Base-by-base conservation (phyloP, 2,888 invertebrate species). In the Scotopteryx bipunctaria region DNA sequence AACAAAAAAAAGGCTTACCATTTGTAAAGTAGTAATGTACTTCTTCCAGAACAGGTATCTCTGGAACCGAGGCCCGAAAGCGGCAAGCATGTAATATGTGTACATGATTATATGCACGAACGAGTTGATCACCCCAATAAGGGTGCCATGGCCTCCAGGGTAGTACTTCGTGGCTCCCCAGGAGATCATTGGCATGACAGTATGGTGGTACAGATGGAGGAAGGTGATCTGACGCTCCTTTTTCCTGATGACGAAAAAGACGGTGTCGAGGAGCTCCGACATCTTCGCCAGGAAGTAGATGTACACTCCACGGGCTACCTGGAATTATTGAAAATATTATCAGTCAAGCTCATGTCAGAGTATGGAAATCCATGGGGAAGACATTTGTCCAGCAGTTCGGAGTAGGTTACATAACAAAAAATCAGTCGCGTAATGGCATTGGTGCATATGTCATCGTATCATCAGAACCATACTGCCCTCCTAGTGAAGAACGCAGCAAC, bases 81-180 rank as follows among this genome's bases (percentile, higher is more conserved):
- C 97, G 0, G 98, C 94, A 48, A 98, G 78, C 91, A 98, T 92
- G 71, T 98, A 98, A 81, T 98, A 98, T 1, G 94, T 91, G 80
- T 98, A 98, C 98, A 98, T 98, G 63, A 98, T 92, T 61, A 98
- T 95, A 76, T 98, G 98, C 11, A 98, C 98, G 69, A 98, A 98
- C 1, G 97, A 96, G 87, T 98, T 98, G 64, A 98, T 94, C 55
- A 96, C 93, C 49, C 96, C 96, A 66, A 97, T 96, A 71, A 97
- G 95, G 1, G 98, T 97, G 16, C 97, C 97, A 81, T 98, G 98
- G 0, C 97, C 97, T 42, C 97, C 97, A 48, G 93, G 93, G 73
- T 93, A 95, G 78, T 96, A 98, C 81, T 97, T 97, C 8, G 97
- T 95, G 8, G 95, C 95, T 35, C 96, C 97, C 98, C 98, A 98